Base-by-base conservation (phyloP, 2,113 vertebrate genomes). In the Oophaga pumilio region DNA sequence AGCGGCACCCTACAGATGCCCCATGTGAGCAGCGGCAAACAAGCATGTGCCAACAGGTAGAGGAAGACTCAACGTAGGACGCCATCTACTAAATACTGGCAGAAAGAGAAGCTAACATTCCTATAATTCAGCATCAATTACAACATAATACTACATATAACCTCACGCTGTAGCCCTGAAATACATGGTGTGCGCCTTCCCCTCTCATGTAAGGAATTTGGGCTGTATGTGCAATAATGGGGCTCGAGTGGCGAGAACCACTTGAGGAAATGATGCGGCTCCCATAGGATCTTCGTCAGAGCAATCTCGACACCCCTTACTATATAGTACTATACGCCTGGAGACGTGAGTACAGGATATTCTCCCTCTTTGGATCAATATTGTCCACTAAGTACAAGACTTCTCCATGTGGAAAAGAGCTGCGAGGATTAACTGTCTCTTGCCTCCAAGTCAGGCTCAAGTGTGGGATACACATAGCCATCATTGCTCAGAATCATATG, bases 181-280 rank as follows among this genome's bases (percentile, higher is more conserved):
- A 73, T 18, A 43, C 53, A 78, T 8, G 24, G 52, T 2, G 14
- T 8, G 13, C 8, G 24, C 76, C 26, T 59, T 17, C 14, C 33
- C 17, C 24, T 13, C 68, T 84, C 26, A 52, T 26, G 24, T 74
- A 14, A 13, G 17, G 24, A 84, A 18, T 73, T 68, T 84, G 50
- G 66, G 66, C 49, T 93, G 91, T 92, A 94, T 94, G 94, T 92
- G 91, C 93, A 9, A 15, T 74, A 74, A 84, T 74, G 82, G 69
- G 50, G 26, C 82, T 84, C 68, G 71, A 84, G n/a, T 18, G 28
- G 52, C 6, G 57, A 74, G 82, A 57, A 59, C 52, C 28, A 59
- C 53, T 84, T 84, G 50, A 84, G 82, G 74, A 84, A 74, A 84
- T 53, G 28, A 82, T 68, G 52, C 24, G 49, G 53, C 73, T 71